Base-by-base conservation (phyloP, 2,797 vertebrate genomes). In the Mastacembelus armatus region DNA sequence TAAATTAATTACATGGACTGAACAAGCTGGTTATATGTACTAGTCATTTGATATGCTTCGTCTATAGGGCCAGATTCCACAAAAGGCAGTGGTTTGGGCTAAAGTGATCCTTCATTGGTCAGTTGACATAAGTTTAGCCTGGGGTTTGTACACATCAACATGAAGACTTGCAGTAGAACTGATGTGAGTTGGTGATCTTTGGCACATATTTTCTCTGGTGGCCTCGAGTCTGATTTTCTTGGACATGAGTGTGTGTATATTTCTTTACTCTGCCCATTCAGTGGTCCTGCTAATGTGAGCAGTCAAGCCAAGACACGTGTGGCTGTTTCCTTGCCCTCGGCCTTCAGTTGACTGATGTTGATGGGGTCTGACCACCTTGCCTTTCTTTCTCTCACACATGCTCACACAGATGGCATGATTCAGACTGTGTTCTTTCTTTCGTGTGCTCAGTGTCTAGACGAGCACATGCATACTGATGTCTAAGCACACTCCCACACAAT, bases 341-440 rank as follows among this genome's bases (percentile, higher is more conserved):
- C 71, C 70, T 78, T 76, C 49, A 58, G 47, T 70, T 74, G 77
- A 82, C 77, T 85, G 63, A 80, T 59, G 50, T n/a, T 24, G 63
- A 76, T 71, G 48, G 42, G 39, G 63, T 35, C 66, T 74, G 60
- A 78, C 61, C 42, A 39, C 39, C 73, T 82, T 58, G 26, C 48
- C 40, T 26, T 51, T 49, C 22, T 64, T 52, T 24, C 18, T 1
- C 33, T 12, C 49, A 43, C 49, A n/a, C 29, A 49, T 39, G 51
- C 54, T 48, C 27, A 39, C 52, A 50, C 40, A 27, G 22, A 63
- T 7, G 36, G 63, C 69, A 50, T 62, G 42, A 67, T 62, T 84
- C 81, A 81, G 57, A 43, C 30, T 55, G 15, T 49, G 44, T 66
- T 63, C 36, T 72, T 40, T 68, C 26, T 44, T 42, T 18, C 30